phyloP scores from a whole-genome alignment of 2,888 invertebrate species.

The Drosophila demipolita region DNA sequence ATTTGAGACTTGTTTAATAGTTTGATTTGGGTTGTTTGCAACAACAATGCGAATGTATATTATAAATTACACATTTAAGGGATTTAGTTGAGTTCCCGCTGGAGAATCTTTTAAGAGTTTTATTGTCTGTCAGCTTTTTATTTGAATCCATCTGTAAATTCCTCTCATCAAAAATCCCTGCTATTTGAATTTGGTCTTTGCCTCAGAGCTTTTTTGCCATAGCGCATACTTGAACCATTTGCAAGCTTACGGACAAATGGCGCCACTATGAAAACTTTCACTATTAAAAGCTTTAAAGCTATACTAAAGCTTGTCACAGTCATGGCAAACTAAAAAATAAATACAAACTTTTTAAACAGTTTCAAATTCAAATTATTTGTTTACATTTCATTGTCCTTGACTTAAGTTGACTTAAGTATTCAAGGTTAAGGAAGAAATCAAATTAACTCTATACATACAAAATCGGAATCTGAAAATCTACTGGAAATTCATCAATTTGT shows the following conservation, averaged over 20 bases:
- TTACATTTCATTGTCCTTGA: background rate
- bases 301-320: background rate
- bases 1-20: background rate
- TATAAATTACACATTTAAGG: no score
- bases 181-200: slow-evolving; percentile 39
- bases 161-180: slow-evolving; percentile 30
- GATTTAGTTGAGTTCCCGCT: no score
- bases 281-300: background rate
- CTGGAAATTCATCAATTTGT: background rate
- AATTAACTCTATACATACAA: no score
- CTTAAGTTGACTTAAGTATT: background rate
- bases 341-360: background rate
- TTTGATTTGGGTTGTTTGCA: background rate
- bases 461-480: background rate
- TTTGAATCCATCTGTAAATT: background rate
- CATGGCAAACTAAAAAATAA: background rate
- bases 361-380: background rate
- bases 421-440: no score
- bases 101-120: no score
- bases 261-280: slow-evolving; percentile 2
- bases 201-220: background rate
- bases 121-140: background rate
- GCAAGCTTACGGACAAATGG: slow-evolving; percentile 7
- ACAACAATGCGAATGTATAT: no score
- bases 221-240: slow-evolving; percentile 14